Base-by-base conservation (phyloP, 2,113 vertebrate genomes). In the Bolborhynchus lineola region DNA sequence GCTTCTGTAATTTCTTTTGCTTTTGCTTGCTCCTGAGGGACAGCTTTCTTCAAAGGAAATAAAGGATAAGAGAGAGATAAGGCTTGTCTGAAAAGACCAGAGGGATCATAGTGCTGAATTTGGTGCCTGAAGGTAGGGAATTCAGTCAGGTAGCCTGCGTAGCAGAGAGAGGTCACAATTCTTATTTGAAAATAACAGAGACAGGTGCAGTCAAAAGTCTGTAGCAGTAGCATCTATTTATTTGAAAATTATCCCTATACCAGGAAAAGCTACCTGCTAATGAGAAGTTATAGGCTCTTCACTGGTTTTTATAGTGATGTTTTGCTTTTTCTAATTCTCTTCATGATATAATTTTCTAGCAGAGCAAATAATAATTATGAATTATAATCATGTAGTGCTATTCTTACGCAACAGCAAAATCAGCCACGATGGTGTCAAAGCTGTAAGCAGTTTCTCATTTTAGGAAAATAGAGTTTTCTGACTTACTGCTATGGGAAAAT, bases 251-350 rank as follows among this genome's bases (percentile, higher is more conserved):
- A 47, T 65, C 62, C 10, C 23, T 75, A 6, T 25, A 63, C 7
- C 23, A 87, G 25, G 25, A 84, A 33, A n/a, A 92, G 12, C 35
- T 82, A 33, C 39, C 33, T 19, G 4, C 29, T 92, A 88, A 67
- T 68, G 20, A 93, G 76, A 80, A 92, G 16, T 86, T 76, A 59
- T 7, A 42, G 63, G 47, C 52, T 57, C 31, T 60, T 83, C 31
- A 25, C 13, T 92, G 31, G 1, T 71, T 90, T 86, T 88, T 82
- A n/a, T 76, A 31, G 41, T 49, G 28, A 65, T 79, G 26, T 68
- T 92, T 91, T 86, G 33, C n/a, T 60, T 94, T 86, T 86, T 46
- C 62, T 84, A 72, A 76, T 93, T 82, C 53, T 88, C 55, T 78
- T 88, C 68, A 52, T 84, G 68, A 57, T 94, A 31, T 1, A 75